These are phyloP conservation scores for Herminia tarsipennalis DNA, from an alignment of 2,888 invertebrate species.

Conservation along the genomic window DNA sequence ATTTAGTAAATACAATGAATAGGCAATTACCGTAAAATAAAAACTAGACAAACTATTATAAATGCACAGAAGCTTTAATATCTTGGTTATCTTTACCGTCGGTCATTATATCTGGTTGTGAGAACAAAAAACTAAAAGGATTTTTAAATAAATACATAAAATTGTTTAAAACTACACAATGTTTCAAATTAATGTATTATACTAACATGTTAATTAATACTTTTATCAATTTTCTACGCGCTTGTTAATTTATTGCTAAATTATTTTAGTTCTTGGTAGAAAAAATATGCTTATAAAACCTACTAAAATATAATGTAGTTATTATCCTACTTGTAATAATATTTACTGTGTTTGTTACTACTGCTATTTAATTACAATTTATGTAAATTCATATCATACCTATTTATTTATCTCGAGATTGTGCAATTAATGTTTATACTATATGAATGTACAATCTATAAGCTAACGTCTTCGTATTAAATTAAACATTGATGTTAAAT, in stretches of 20 bases:
- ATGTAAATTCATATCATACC: constrained; percentile 33
- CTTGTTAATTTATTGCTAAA: not conserved
- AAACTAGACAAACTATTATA: constrained; percentile 17
- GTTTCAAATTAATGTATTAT: constrained; percentile 21
- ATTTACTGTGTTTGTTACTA: constrained; percentile 24
- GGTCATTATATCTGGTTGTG: constrained; percentile 11
- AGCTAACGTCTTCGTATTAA: not conserved
- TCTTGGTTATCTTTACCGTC: constrained; percentile 20
- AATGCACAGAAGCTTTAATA: constrained; percentile 11
- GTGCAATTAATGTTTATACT: constrained; percentile 26
- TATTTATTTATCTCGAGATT: constrained; percentile 29
- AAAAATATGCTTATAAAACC: not conserved
- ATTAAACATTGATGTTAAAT: too few species aligned
- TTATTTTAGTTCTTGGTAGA: not conserved
- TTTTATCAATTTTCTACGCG: constrained; percentile 22
- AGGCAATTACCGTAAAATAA: constrained; percentile 17
- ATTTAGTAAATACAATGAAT: constrained; percentile 24
- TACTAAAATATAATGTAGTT: constrained; percentile 16
- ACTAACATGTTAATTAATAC: constrained; percentile 24
- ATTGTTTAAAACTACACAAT: constrained; percentile 24
- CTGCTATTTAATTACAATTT: constrained; percentile 32
- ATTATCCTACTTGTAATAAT: constrained; percentile 20
- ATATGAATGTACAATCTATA: not conserved
- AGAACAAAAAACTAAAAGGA: constrained; percentile 14
- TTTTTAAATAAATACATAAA: constrained; percentile 26